A percentile compares a stretch with the other conserved stretches of the same genome.
These are phyloP conservation scores for Sardinella longiceps DNA, from an alignment of 2,797 vertebrate genomes.

Conservation along the genomic window DNA sequence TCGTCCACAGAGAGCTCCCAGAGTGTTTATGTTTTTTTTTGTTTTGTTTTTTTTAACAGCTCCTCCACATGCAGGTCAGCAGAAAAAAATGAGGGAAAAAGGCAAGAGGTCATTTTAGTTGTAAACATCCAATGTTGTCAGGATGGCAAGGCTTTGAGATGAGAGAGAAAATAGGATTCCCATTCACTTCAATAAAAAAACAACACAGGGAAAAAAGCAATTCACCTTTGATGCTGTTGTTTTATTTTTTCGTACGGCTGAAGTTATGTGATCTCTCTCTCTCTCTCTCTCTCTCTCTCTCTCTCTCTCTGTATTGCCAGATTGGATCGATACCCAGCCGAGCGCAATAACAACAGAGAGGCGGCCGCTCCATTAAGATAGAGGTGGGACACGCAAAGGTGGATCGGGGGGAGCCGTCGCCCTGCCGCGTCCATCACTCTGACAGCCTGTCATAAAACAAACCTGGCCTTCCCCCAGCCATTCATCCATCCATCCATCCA, in stretches of 20 bases:
- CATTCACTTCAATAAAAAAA: neutral
- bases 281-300: neutral
- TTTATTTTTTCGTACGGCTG: neutral
- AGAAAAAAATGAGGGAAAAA: neutral
- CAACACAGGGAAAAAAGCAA: neutral
- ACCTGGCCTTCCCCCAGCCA: neutral
- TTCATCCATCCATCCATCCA: neutral
- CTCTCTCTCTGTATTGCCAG: neutral
- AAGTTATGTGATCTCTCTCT: constrained; percentile 7
- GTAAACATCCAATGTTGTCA: constrained; percentile 3
- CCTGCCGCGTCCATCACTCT: neutral
- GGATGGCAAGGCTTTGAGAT: neutral
- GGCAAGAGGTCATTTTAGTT: neutral
- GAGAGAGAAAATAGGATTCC: neutral
- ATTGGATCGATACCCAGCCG: neutral
- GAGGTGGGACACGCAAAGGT: constrained; percentile 30
- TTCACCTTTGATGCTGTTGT: neutral
- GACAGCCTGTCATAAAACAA: constrained; percentile 19
- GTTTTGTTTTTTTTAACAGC: neutral
- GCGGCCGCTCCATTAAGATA: neutral
- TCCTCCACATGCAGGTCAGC: neutral
- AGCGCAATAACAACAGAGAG: neutral
- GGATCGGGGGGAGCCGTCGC: neutral
- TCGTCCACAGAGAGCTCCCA: neutral
- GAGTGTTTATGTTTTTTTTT: neutral